Evolutionary conservation across 2,797 vertebrate genomes (phyloP), one percentile per base, ranked within the genome.

Genomic region (Triplophysa yarkandensis): DNA sequence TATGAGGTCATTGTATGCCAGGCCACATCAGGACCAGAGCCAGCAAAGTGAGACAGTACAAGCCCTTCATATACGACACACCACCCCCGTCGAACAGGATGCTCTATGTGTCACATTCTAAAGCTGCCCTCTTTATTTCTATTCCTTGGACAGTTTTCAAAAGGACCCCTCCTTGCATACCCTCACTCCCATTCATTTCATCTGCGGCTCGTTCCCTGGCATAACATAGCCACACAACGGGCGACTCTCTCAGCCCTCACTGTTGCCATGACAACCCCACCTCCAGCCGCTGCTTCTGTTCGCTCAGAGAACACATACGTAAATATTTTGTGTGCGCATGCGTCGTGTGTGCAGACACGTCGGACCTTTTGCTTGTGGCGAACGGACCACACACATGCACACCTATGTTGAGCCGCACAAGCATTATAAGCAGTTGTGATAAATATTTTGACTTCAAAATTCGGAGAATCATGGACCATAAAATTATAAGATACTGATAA

Each of bases 221-320:
- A 80, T 71, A 69, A 84, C 79, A 83, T 84, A 84, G 85, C 88
- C 80, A 82, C 79, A 83, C 81, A 83, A 85, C 74, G 77, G 79
- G 77, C 78, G 71, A 67, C 76, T 77, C 79, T 76, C 71, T 80
- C 87, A 89, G 87, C 87, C 84, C 88, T 87, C 84, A 83, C 85
- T 89, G 91, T 93, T 92, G 86, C 92, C 90, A 92, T 92, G 89
- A 91, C 90, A 92, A 93, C 92, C 89, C 86, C 88, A 90, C 88
- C 89, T 91, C 89, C 88, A 89, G 87, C 88, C 88, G 76, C 77
- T 71, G 79, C 70, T 74, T 78, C 80, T 41, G 69, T 79, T 80
- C 71, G 64, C 76, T 80, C 68, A 71, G 68, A 83, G 84, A 86
- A 85, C 77, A 84, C 83, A 50, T 81, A 82, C 86, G 81, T 83